Evolutionary conservation across 2,113 vertebrate genomes (phyloP), one percentile per base, ranked within the genome.

Genomic region (Bujurquina vittata): DNA sequence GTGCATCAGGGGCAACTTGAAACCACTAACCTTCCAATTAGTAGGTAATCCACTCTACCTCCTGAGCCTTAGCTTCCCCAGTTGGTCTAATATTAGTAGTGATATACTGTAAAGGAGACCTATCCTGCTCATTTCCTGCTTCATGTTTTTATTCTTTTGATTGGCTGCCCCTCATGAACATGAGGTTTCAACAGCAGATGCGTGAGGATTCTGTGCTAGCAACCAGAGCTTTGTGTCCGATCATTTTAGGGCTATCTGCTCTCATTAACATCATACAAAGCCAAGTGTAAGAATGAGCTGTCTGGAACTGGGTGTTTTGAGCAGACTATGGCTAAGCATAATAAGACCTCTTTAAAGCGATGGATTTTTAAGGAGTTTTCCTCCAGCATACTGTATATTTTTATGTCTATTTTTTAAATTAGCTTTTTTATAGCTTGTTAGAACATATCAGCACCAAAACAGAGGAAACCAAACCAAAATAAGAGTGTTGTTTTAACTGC

Each of bases 21-120:
- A 52, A 72, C 65, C 10, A 72, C 20, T 33, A 46, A 72, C 46
- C 46, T 72, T 72, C 10, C 46, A 72, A 72, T 72, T 72, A 72
- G 67, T 72, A 72, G 46, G 52, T 26, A 31, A 72, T 54, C 43
- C 46, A 31, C 67, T 54, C 67, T 72, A 14, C 46, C 52, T 72
- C 17, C 46, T n/a, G 17, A 54, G 18, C 0, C 52, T 54, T 3
- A 11, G 46, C 46, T 10, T 0, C 26, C 26, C 3, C 46, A 31
- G 17, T 20, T 20, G 43, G 65, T 72, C 17, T 72, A 31, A 52
- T 69, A 33, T 54, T 54, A 72, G 43, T 54, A 72, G 17, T 54
- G 23, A 31, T 72, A 20, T 1, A 18, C 15, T 72, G 52, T 29
- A 52, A 72, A 72, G 20, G 43, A 17, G 46, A 26, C 26, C 65